Conservation (phyloP, 2,888 invertebrate genomes). For the Choristoneura rosaceana region DNA sequence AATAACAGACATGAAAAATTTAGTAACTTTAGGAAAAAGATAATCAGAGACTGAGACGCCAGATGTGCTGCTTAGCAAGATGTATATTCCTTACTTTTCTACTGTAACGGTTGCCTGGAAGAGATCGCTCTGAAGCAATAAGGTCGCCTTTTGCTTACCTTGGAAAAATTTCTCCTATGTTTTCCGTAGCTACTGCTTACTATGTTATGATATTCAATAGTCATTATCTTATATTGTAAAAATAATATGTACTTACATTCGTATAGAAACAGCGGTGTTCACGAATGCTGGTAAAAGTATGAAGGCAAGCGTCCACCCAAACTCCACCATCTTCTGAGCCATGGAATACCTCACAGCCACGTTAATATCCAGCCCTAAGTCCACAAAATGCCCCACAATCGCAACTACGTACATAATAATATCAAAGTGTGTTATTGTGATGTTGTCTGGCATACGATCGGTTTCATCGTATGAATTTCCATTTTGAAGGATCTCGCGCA, state of each 20-base stretch:
- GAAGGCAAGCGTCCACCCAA: conserved; percentile 89
- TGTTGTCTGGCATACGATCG: conserved; percentile 86
- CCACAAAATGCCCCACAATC: conserved; percentile 88
- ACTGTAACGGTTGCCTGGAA: too few species aligned
- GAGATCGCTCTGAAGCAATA: too few species aligned
- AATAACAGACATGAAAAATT: too few species aligned
- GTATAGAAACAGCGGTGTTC: conserved; percentile 89
- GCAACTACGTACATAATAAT: conserved; percentile 88
- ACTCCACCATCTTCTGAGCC: conserved; percentile 84
- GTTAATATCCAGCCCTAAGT: conserved; percentile 89
- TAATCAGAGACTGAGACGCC: too few species aligned
- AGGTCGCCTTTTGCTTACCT: too few species aligned
- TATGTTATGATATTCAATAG: too few species aligned
- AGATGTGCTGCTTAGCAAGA: too few species aligned
- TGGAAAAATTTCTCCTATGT: too few species aligned
- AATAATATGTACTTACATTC: conserved; percentile 86
- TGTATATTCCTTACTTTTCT: too few species aligned
- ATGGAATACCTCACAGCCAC: conserved; percentile 88
- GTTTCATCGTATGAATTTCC: conserved; percentile 81
- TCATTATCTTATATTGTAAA: too few species aligned
- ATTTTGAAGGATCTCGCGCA: conserved; percentile 67
- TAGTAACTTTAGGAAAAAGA: too few species aligned
- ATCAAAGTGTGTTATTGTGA: conserved; percentile 86
- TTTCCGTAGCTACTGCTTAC: too few species aligned
- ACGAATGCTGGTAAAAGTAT: conserved; percentile 91